Evolutionary conservation across 2,113 vertebrate genomes (phyloP), one percentile per base, ranked within the genome.

Genomic region (Sapayoa aenigma): DNA sequence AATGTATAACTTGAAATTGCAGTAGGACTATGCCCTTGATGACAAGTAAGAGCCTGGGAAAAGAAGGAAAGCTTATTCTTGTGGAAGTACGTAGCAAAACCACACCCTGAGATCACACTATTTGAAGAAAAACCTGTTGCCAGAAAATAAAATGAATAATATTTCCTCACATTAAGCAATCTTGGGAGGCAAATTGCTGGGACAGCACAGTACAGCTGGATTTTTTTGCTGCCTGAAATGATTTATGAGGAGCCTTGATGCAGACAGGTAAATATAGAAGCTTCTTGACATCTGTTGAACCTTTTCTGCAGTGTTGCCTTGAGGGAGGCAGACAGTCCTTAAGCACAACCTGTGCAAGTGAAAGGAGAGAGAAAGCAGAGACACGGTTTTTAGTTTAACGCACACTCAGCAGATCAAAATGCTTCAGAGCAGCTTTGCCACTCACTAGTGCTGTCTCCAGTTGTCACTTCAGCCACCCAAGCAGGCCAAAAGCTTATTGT

Each of bases 331-430:
- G n/a, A n/a, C 63, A 74, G 66, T 31, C 39, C 31, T 53, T 14
- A 62, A 53, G 75, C 67, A 42, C 49, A 37, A 41, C 9, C 7
- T 0, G 12, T 47, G 9, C 17, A 16, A 4, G 0, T 3, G 44
- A n/a, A 37, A 39, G 23, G 12, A 47, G 31, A 16, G 47, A 46
- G 78, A 42, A 60, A 67, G 73, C n/a, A 8, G 33, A 63, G 59
- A 35, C 25, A 4, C 0, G 0, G 35, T 11, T 78, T 67, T 41
- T 18, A 42, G 33, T 44, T 81, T 60, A 31, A n/a, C 33, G 17
- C 12, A 4, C 5, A 1, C 5, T 12, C 27, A 22, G 25, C 0
- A 1, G 58, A 31, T 58, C 9, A 58, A 47, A 93, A 52, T 0
- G 2, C 42, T 72, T 47, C 23, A 5, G 74, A 50, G 55, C 1